phyloP scores from a whole-genome alignment of 2,888 invertebrate species.

The Aporophyla nigra region DNA sequence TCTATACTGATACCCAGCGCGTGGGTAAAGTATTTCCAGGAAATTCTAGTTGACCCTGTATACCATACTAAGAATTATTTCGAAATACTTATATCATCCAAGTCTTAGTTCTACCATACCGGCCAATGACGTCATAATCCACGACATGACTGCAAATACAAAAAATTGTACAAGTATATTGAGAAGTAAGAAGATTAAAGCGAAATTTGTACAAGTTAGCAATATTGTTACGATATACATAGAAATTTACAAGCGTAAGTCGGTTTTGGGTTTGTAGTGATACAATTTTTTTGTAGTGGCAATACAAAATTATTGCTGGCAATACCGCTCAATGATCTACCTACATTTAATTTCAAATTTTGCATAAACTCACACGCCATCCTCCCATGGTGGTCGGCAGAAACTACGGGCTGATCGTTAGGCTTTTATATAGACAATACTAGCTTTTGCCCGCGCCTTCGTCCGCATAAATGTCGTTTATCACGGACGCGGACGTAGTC shows the following conservation, averaged over 20 bases:
- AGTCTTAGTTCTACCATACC: neutral
- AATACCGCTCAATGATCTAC: neutral
- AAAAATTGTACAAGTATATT: conserved; percentile 37
- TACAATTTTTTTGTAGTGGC: conserved; percentile 22
- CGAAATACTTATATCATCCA: neutral
- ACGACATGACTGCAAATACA: conserved; percentile 21
- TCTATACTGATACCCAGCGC: too few relatives aligned
- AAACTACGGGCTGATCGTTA: too few relatives aligned
- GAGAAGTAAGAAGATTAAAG: conserved; percentile 47
- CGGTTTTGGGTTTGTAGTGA: conserved; percentile 36
- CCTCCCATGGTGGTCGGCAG: too few relatives aligned
- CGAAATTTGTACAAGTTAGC: conserved; percentile 52
- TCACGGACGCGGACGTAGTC: too few relatives aligned
- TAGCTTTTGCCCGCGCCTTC: too few relatives aligned
- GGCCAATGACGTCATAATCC: conserved; percentile 11
- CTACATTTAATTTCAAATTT: neutral
- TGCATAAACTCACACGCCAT: too few relatives aligned
- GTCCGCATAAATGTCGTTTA: too few relatives aligned
- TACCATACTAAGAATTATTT: neutral
- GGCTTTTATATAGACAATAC: neutral
- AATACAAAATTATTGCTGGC: neutral
- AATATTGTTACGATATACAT: conserved; percentile 14
- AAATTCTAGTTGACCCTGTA: too few relatives aligned
- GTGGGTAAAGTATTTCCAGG: too few relatives aligned
- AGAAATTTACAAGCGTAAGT: conserved; percentile 6